Evolutionary conservation across 1,140 invertebrate genomes (phyloP).

Genomic region (Tetranychus urticae): DNA sequence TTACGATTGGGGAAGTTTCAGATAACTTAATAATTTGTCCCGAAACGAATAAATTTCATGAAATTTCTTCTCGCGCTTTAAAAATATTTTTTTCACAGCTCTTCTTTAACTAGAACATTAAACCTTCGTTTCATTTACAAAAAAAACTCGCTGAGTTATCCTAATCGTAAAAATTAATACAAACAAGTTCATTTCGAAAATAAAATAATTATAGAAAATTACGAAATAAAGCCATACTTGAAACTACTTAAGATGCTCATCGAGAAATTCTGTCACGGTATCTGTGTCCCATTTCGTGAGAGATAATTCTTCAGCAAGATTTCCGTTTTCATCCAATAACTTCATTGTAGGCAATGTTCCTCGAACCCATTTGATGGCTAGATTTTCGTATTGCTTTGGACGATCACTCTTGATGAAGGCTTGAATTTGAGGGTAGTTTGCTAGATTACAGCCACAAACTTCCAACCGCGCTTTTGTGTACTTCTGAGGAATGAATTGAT

Average conservation of each 20-base stretch:
- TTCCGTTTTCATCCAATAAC: conserved; percentile 52
- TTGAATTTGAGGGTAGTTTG: conserved; percentile 82
- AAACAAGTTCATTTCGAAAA: no score
- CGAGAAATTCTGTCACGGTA: conserved; percentile 76
- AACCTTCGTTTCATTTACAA: no score
- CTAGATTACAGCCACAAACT: conserved; percentile 20
- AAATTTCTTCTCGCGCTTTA: no score
- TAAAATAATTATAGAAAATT: no score
- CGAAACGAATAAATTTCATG: no score
- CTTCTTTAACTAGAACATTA: no score
- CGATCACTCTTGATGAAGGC: conserved; percentile 63
- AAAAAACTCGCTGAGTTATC: no score
- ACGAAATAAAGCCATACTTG: no score
- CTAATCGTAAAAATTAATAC: no score
- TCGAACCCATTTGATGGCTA: conserved; percentile 64
- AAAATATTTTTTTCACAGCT: no score
- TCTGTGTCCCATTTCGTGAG: conserved; percentile 72
- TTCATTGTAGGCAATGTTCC: conserved; percentile 80
- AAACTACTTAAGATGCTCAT: conserved; percentile 14
- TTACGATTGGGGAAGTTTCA: no score
- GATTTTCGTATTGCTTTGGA: conserved; percentile 58
- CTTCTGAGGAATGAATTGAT: conserved; percentile 20
- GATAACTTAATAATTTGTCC: no score
- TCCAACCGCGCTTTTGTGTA: conserved; percentile 23
- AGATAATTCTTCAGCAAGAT: conserved; percentile 36